These are phyloP conservation scores for Oreochromis niloticus DNA, from an alignment of 2,113 vertebrate genomes.

Conservation along the genomic window DNA sequence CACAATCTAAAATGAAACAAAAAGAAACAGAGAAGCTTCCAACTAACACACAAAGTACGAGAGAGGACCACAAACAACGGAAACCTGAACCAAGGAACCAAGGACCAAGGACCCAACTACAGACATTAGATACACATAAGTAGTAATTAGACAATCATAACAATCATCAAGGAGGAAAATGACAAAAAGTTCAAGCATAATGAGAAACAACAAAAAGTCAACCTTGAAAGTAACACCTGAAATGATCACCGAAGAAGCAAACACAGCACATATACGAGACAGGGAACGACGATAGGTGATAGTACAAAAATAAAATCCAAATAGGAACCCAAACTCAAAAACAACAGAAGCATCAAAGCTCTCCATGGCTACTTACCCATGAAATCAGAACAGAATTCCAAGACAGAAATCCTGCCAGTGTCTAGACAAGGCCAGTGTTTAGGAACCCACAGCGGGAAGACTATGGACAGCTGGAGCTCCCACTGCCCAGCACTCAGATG, in stretches of 20 bases:
- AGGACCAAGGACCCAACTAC: background rate
- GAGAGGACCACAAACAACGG: background rate
- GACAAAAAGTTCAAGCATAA: background rate
- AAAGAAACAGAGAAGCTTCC: background rate
- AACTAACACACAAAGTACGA: background rate
- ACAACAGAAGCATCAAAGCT: background rate
- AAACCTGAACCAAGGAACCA: background rate
- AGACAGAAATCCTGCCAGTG: background rate
- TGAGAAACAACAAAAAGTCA: background rate
- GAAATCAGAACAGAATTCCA: background rate
- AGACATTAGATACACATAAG: background rate
- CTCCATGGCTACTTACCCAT: background rate
- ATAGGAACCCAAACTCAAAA: background rate
- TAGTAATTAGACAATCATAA: background rate
- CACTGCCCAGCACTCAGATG: background rate
- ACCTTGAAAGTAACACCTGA: accelerated
- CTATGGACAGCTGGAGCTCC: background rate
- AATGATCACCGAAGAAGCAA: background rate
- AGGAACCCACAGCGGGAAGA: background rate
- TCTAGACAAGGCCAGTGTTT: background rate
- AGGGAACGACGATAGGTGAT: no score
- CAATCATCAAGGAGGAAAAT: background rate
- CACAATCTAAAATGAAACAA: background rate
- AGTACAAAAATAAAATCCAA: background rate
- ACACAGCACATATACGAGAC: background rate